phyloP scores from a whole-genome alignment of 2,888 invertebrate species.

The Pyrgus malvae region DNA sequence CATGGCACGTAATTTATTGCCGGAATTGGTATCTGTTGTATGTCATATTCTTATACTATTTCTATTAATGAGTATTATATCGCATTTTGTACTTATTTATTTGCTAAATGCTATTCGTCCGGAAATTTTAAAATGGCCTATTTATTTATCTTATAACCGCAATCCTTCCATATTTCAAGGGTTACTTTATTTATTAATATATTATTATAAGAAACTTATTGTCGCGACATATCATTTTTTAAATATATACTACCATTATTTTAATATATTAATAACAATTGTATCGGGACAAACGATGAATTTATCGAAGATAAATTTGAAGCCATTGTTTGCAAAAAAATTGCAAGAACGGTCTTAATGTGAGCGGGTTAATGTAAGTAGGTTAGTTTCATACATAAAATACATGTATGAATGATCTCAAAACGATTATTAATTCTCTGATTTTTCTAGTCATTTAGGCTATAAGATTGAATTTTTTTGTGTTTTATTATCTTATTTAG shows the following conservation, averaged over 20 bases:
- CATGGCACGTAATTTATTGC: background rate
- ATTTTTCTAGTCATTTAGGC: too few species aligned
- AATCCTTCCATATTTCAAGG: constrained; percentile 24
- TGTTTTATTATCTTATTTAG: too few species aligned
- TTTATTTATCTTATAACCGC: constrained; percentile 17
- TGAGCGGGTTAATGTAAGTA: too few species aligned
- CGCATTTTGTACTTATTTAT: constrained; percentile 12
- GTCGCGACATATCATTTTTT: constrained; percentile 70
- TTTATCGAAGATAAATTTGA: too few species aligned
- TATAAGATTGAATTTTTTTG: too few species aligned
- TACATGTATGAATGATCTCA: too few species aligned
- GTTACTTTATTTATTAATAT: constrained; percentile 10
- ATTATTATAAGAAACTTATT: constrained; percentile 26
- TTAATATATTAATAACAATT: background rate
- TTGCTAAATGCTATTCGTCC: constrained; percentile 18
- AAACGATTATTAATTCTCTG: too few species aligned
- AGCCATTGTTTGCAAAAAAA: too few species aligned
- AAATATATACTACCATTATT: constrained; percentile 40
- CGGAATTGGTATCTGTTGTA: too few species aligned
- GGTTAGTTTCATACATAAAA: too few species aligned
- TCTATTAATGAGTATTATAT: background rate
- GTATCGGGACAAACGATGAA: too few species aligned
- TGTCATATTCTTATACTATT: constrained; percentile 1
- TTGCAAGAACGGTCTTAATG: too few species aligned
- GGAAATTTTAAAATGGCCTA: constrained; percentile 15